phyloP scores from a whole-genome alignment of 2,113 vertebrate genomes.

The Manacus vitellinus region DNA sequence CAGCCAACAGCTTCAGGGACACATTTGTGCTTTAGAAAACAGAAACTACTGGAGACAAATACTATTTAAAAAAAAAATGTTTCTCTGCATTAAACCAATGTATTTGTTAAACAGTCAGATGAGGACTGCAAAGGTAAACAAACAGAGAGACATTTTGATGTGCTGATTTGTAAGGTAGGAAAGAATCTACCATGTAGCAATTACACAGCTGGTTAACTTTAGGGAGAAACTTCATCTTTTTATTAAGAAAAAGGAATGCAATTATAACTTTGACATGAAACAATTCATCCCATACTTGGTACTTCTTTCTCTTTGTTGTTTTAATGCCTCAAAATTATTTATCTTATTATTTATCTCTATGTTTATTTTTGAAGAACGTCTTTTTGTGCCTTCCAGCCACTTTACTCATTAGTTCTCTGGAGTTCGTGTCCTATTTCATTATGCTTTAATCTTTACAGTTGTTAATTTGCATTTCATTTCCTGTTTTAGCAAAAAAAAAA shows the following conservation, averaged over 20 bases:
- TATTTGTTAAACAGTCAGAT: not conserved
- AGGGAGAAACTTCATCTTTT: not conserved
- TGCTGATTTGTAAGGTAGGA: not conserved
- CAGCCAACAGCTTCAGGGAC: not conserved
- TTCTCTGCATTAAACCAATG: not conserved
- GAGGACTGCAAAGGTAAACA: not conserved
- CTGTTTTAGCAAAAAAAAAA: slow-evolving; percentile 21
- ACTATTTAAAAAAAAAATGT: fast-evolving
- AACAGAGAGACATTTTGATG: not conserved
- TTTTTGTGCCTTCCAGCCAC: slow-evolving; percentile 61
- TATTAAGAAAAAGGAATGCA: slow-evolving; percentile 30
- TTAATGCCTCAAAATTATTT: slow-evolving; percentile 52
- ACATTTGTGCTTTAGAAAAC: not conserved
- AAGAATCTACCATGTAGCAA: not conserved
- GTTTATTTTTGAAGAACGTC: slow-evolving; percentile 64
- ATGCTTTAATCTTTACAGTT: slow-evolving; percentile 73
- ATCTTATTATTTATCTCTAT: slow-evolving; percentile 49
- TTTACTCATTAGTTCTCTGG: slow-evolving; percentile 74
- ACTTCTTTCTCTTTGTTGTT: not conserved
- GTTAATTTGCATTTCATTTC: slow-evolving; percentile 79
- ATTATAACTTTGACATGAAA: slow-evolving; percentile 34
- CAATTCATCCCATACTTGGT: not conserved
- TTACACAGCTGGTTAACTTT: slow-evolving; percentile 43
- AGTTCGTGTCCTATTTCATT: slow-evolving; percentile 73
- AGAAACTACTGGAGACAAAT: not conserved